phyloP scores from a whole-genome alignment of 2,888 invertebrate genomes.

The Melipona beecheii region DNA sequence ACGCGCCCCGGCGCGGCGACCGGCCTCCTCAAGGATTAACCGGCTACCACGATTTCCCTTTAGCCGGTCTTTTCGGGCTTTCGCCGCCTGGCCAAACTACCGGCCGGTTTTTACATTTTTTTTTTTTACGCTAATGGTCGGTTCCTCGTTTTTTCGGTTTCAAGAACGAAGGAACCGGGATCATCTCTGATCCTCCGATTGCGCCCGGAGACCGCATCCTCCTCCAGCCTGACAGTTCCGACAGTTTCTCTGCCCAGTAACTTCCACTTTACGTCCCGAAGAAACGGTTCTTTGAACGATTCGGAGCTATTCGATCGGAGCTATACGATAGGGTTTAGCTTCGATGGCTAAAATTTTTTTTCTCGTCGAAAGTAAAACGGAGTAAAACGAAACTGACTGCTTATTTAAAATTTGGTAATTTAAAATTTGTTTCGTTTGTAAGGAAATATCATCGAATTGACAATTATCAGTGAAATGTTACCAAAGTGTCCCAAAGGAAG shows the following conservation, averaged over 20 bases:
- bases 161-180: constrained; percentile 1
- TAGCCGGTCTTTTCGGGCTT: constrained; percentile 39
- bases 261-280: not conserved
- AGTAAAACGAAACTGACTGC: not conserved
- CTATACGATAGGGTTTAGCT: not conserved
- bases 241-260: too few species aligned
- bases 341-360: not conserved
- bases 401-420: too few species aligned
- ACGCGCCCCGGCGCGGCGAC: constrained; percentile 40
- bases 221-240: not conserved
- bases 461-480: too few species aligned
- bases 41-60: constrained; percentile 63
- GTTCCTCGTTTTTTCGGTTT: constrained; percentile 19
- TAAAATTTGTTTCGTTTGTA: not conserved
- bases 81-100: not conserved
- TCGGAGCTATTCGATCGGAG: too few species aligned
- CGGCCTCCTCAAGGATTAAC: constrained; percentile 71
- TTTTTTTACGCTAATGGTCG: constrained; percentile 46
- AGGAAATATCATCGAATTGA: not conserved
- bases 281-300: not conserved
- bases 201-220: not conserved
- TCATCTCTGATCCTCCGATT: not conserved
- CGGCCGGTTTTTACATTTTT: constrained; percentile 31
- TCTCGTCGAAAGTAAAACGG: not conserved
- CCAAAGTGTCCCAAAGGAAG: not conserved